Conservation (phyloP, 1,140 invertebrate genomes). For the Drosophila subpulchrella region DNA sequence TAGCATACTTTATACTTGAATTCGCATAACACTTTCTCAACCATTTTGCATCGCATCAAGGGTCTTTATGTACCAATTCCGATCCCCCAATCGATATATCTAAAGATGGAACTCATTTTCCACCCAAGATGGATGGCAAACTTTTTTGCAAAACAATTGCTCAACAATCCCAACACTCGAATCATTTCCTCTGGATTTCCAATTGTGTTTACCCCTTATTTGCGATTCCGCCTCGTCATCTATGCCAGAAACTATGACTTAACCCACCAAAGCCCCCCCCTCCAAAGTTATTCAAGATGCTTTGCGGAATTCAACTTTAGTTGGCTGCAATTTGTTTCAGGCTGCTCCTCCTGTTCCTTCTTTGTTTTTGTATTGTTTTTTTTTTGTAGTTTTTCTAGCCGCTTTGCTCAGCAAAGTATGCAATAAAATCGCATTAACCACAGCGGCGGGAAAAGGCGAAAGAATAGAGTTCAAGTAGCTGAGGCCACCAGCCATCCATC, state of each 20-base stretch:
- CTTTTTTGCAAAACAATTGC: conserved; percentile 39
- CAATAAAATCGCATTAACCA: conserved; percentile 74
- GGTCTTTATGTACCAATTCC: neutral
- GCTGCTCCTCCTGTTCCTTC: neutral
- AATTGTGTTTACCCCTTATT: conserved; percentile 15
- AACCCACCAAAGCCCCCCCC: neutral
- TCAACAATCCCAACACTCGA: conserved; percentile 25
- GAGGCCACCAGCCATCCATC: conserved; percentile 7
- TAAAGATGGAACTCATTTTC: conserved; percentile 16
- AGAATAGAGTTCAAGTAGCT: conserved; percentile 38
- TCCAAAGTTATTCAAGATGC: conserved; percentile 59
- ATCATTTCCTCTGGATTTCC: conserved; percentile 27
- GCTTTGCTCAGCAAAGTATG: conserved; percentile 58
- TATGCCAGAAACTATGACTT: conserved; percentile 16
- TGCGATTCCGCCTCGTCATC: conserved; percentile 20
- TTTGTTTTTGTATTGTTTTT: neutral
- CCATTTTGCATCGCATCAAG: neutral
- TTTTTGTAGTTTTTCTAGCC: conserved; percentile 23
- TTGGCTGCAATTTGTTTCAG: conserved; percentile 42
- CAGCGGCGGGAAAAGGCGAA: conserved; percentile 5
- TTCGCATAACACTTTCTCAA: neutral
- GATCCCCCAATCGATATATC: conserved; percentile 8
- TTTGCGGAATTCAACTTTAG: conserved; percentile 50
- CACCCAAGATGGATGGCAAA: conserved; percentile 24
- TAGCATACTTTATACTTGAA: neutral